Conservation (phyloP, 2,113 vertebrate genomes). For the Epinephelus fuscoguttatus region DNA sequence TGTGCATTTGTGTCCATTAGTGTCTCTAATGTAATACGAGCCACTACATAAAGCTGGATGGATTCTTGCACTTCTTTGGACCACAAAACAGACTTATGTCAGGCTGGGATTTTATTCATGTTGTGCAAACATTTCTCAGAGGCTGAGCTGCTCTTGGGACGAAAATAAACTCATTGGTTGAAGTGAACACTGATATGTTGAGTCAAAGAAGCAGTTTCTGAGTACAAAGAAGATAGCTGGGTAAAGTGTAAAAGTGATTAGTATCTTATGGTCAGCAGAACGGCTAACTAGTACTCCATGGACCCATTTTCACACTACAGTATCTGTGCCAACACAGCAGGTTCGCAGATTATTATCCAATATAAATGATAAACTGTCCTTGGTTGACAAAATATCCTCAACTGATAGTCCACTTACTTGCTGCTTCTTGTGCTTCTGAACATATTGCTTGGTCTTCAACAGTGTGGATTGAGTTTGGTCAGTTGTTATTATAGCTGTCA, state of each 20-base stretch:
- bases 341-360: background rate
- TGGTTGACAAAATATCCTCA: background rate
- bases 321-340: background rate
- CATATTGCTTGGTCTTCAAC: too few species aligned
- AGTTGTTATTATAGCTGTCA: too few species aligned
- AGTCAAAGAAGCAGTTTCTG: conserved; percentile 21
- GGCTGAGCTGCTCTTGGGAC: conserved; percentile 18
- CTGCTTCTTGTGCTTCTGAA: too few species aligned
- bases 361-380: background rate
- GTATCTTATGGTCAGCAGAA: background rate
- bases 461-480: too few species aligned
- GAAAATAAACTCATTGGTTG: conserved; percentile 24
- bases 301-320: background rate
- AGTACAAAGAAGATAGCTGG: background rate
- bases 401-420: background rate
- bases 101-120: conserved; percentile 25
- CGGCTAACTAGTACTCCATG: background rate
- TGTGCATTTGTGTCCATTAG: conserved; percentile 26
- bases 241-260: conserved; percentile 35
- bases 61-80: conserved; percentile 5
- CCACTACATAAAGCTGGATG: conserved; percentile 24
- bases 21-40: conserved; percentile 18
- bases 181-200: conserved; percentile 16
- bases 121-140: conserved; percentile 36
- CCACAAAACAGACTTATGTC: background rate